phyloP scores from a whole-genome alignment of 2,888 invertebrate species.

The Oscheius sp. region DNA sequence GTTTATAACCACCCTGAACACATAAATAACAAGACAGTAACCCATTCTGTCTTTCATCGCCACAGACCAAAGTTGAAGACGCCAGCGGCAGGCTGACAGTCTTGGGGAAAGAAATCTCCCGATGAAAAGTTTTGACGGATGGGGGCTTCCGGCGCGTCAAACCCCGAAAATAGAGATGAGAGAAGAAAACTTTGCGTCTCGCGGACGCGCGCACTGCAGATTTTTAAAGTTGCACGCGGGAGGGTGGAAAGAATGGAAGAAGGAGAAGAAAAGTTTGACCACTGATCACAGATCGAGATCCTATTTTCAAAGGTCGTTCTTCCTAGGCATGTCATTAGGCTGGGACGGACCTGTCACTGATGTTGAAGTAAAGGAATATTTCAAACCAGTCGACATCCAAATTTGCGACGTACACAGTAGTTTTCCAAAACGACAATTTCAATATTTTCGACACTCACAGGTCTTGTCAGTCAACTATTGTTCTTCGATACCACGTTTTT shows the following conservation, averaged over 20 bases:
- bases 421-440: no score
- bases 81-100: neutral
- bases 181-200: conserved; percentile 9
- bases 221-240: conserved; percentile 6
- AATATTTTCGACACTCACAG: no score
- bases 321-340: no score
- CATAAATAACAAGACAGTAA: no score
- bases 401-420: no score
- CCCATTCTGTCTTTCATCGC: neutral
- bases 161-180: neutral
- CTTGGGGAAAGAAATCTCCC: neutral
- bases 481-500: no score
- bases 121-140: conserved; percentile 24
- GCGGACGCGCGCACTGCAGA: conserved; percentile 6
- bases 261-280: neutral
- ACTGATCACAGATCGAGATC: neutral
- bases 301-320: neutral
- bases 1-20: no score
- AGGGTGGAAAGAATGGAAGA: neutral
- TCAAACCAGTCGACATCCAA: no score
- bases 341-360: no score
- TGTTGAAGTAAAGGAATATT: no score
- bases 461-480: no score
- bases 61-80: conserved; percentile 12
- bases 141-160: conserved; percentile 3